phyloP scores from a whole-genome alignment of 2,888 invertebrate genomes.

The Gari tellinella region DNA sequence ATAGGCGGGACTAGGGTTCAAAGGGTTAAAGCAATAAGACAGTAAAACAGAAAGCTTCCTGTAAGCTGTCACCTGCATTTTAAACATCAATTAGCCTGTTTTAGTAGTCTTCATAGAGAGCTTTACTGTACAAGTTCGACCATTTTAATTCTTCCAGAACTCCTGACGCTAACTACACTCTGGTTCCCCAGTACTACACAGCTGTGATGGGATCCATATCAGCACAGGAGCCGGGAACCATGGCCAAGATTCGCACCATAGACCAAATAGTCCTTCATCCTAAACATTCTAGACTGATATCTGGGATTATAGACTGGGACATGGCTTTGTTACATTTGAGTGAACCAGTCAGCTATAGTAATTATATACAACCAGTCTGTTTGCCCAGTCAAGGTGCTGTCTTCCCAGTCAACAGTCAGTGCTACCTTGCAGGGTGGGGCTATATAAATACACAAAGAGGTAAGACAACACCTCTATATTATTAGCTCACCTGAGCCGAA shows the following conservation, averaged over 20 bases:
- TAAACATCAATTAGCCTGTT: no score
- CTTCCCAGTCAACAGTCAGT: conserved; percentile 52
- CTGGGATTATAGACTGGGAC: conserved; percentile 67
- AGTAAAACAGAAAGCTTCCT: no score
- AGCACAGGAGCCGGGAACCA: conserved; percentile 26
- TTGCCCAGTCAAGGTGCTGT: conserved; percentile 54
- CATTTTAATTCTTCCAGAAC: conserved; percentile 60
- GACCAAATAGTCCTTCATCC: conserved; percentile 67
- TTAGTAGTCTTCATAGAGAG: no score
- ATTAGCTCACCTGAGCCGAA: no score
- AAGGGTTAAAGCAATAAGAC: no score
- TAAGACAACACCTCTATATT: no score
- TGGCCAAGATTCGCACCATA: conserved; percentile 49
- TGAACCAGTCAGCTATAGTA: conserved; percentile 61
- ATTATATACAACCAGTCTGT: conserved; percentile 73
- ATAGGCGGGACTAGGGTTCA: no score
- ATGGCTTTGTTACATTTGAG: conserved; percentile 70
- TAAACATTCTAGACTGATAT: conserved; percentile 39
- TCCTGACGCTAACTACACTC: conserved; percentile 57
- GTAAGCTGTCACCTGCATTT: no score
- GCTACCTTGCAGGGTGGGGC: conserved; percentile 77
- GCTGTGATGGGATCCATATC: conserved; percentile 62
- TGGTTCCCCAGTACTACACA: conserved; percentile 63
- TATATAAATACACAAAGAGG: conserved; percentile 65
- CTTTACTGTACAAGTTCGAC: no score